These are phyloP conservation scores for Phoebastria nigripes DNA, from an alignment of 2,797 vertebrate species.

Conservation along the genomic window DNA sequence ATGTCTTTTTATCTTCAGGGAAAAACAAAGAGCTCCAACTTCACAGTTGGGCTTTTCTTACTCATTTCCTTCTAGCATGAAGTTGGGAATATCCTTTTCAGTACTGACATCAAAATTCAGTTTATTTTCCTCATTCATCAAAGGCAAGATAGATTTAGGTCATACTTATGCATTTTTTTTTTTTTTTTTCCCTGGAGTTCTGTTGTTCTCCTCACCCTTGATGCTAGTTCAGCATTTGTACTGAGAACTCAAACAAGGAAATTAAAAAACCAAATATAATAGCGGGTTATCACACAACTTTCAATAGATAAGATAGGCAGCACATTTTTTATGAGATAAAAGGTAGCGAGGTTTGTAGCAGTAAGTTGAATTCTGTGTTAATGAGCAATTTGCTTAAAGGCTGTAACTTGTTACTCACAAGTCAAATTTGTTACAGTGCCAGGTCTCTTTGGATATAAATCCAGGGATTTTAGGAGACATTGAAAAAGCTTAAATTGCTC, in stretches of 20 bases:
- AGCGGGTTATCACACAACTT: background rate
- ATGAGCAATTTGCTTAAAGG: conserved; percentile 68
- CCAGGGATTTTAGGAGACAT: conserved; percentile 67
- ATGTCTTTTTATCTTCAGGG: background rate
- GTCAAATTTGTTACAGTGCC: conserved; percentile 63
- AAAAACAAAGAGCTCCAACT: background rate
- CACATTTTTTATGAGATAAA: background rate
- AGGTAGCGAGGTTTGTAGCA: conserved; percentile 22
- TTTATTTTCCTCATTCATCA: conserved; percentile 7
- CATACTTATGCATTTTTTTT: background rate
- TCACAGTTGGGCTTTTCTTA: conserved; percentile 34
- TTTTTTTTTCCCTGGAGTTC: background rate
- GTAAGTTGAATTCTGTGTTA: conserved; percentile 40
- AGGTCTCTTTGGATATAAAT: conserved; percentile 69
- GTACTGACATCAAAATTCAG: conserved; percentile 6
- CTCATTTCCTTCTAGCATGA: conserved; percentile 9
- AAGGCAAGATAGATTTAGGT: conserved; percentile 30
- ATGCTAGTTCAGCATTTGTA: conserved; percentile 8
- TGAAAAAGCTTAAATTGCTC: conserved; percentile 66
- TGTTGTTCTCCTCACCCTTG: background rate
- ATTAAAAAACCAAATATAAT: background rate
- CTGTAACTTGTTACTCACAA: conserved; percentile 67
- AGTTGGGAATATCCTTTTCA: conserved; percentile 25
- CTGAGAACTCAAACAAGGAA: conserved; percentile 17
- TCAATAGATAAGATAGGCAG: background rate